phyloP scores from a whole-genome alignment of 2,113 vertebrate genomes.

The Phylloscopus trochiloides region DNA sequence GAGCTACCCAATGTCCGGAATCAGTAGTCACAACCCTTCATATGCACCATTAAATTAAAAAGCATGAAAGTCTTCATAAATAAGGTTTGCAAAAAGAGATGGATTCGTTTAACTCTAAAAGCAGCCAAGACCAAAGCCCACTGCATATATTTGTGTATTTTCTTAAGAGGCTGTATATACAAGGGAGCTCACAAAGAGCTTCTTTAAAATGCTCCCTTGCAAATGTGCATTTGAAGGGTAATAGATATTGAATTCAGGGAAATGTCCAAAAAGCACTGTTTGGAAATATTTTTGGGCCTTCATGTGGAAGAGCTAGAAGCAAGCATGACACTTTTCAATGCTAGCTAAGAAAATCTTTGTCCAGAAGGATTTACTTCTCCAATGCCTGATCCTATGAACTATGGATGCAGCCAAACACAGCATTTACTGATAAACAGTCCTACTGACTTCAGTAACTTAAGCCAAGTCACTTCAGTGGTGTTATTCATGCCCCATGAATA shows the following conservation, averaged over 20 bases:
- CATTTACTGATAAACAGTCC: slow-evolving; percentile 45
- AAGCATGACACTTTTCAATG: not conserved
- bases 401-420: slow-evolving; percentile 19
- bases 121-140: not conserved
- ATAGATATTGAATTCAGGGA: not conserved
- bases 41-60: not conserved
- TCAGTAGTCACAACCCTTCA: not conserved
- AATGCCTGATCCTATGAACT: not conserved
- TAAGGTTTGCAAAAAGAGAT: not conserved
- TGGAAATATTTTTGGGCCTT: not conserved
- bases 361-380: slow-evolving; percentile 26
- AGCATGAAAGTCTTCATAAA: not conserved
- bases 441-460: slow-evolving; percentile 41
- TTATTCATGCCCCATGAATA: slow-evolving; percentile 53
- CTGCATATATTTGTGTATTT: not conserved
- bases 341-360: slow-evolving; percentile 9
- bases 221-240: not conserved
- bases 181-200: slow-evolving; percentile 6
- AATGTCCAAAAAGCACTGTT: not conserved
- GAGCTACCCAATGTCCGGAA: not conserved
- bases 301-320: not conserved
- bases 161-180: not conserved
- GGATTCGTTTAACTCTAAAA: not conserved
- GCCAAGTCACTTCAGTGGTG: slow-evolving; percentile 56
- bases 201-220: slow-evolving; percentile 13